Evolutionary conservation across 1,140 invertebrate genomes (phyloP).

Genomic region (Drosophila tropicalis): DNA sequence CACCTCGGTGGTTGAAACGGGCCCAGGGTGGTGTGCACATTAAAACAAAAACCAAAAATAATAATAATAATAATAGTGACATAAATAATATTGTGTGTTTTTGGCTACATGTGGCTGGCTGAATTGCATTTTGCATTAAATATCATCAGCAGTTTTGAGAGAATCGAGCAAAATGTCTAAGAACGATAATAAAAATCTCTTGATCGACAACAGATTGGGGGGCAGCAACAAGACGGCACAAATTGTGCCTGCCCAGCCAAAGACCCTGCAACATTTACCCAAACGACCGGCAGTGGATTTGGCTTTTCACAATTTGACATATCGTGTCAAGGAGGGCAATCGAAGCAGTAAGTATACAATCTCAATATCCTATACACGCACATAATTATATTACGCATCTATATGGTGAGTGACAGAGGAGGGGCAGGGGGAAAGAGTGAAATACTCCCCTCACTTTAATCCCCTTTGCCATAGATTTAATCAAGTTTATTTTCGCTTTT

Average conservation of each 20-base stretch:
- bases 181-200: conserved; percentile 83
- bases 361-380: not conserved
- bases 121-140: conserved; percentile 12
- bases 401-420: not conserved
- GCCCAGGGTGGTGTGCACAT: conserved; percentile 27
- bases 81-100: conserved; percentile 14
- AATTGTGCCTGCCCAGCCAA: conserved; percentile 87
- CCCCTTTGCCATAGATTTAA: conserved; percentile 24
- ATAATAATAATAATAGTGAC: not conserved
- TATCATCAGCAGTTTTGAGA: conserved; percentile 70
- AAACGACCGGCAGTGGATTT: conserved; percentile 94
- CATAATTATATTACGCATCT: conserved; percentile 20
- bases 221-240: conserved; percentile 64
- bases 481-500: conserved; percentile 58
- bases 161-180: conserved; percentile 73
- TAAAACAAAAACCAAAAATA: conserved; percentile 19
- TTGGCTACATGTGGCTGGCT: conserved; percentile 34
- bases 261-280: conserved; percentile 91
- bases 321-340: conserved; percentile 92
- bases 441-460: conserved; percentile 23
- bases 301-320: conserved; percentile 92
- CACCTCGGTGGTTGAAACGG: conserved; percentile 66
- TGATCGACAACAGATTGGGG: conserved; percentile 83
- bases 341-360: conserved; percentile 90
- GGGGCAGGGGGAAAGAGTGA: not conserved